Conservation (phyloP, 2,888 invertebrate species). For the Caenorhabditis sp. region DNA sequence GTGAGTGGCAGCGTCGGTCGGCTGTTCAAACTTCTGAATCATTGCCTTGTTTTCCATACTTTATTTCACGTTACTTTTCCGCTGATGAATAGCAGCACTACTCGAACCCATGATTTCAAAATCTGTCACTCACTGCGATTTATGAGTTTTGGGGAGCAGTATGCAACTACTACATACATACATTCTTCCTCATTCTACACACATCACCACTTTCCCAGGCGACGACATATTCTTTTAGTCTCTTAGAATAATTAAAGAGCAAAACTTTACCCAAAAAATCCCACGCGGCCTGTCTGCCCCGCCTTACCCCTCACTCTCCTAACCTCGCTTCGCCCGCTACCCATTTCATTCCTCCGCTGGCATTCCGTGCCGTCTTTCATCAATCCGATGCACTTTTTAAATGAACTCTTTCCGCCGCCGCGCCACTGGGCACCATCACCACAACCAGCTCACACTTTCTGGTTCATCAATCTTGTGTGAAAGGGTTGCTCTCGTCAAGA, state of each 20-base stretch:
- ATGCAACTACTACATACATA: no score
- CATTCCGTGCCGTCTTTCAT: slow-evolving; percentile 29
- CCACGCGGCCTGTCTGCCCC: slow-evolving; percentile 1
- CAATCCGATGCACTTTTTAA: slow-evolving; percentile 57
- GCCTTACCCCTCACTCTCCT: background rate
- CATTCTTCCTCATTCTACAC: no score
- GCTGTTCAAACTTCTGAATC: background rate
- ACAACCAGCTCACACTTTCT: slow-evolving; percentile 31
- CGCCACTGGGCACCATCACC: background rate
- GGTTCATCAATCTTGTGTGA: slow-evolving; percentile 54
- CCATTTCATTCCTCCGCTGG: no score
- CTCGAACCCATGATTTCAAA: no score
- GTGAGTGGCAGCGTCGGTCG: background rate
- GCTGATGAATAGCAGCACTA: no score
- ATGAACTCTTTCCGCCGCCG: slow-evolving; percentile 43
- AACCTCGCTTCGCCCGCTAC: background rate
- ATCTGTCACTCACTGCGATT: no score
- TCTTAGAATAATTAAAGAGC: background rate
- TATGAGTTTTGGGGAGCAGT: no score
- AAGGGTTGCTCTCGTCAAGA: slow-evolving; percentile 27
- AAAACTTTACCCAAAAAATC: background rate
- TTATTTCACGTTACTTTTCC: no score
- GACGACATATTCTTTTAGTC: background rate
- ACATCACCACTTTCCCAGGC: background rate
- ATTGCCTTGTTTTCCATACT: background rate